phyloP scores from a whole-genome alignment of 2,113 vertebrate species.

The Phoxinus phoxinus region DNA sequence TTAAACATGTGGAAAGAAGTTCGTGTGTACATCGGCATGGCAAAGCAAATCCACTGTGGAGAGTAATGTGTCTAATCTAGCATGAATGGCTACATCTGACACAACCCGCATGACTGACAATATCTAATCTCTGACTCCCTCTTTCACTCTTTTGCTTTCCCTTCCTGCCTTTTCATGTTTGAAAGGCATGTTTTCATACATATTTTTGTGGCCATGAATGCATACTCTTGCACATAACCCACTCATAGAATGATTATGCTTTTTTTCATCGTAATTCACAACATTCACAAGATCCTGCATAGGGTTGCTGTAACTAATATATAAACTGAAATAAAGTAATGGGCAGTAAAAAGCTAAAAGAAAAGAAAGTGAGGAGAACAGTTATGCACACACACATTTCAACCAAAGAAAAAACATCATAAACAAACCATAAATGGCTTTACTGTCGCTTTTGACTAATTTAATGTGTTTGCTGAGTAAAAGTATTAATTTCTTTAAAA shows the following conservation, averaged over 20 bases:
- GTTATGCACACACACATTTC: too few relatives aligned
- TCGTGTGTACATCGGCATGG: constrained; percentile 1
- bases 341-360: too few relatives aligned
- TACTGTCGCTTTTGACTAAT: too few relatives aligned
- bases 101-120: constrained; percentile 34
- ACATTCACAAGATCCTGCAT: background rate
- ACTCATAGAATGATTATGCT: background rate
- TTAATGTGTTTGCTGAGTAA: too few relatives aligned
- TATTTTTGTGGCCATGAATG: background rate
- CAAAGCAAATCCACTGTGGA: constrained; percentile 28
- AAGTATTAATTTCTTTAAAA: too few relatives aligned
- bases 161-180: constrained; percentile 26
- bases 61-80: constrained; percentile 27
- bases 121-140: constrained; percentile 13
- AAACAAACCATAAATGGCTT: too few relatives aligned
- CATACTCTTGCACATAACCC: background rate
- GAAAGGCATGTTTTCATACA: constrained; percentile 29
- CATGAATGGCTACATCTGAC: constrained; percentile 35
- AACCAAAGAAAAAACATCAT: too few relatives aligned
- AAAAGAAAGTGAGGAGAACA: too few relatives aligned
- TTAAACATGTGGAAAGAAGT: constrained; percentile 20
- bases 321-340: too few relatives aligned
- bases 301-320: background rate
- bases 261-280: background rate
- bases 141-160: background rate